Evolutionary conservation across 1,140 invertebrate genomes (phyloP), one percentile per base, ranked within the genome.

Genomic region (Drosophila nikananu): DNA sequence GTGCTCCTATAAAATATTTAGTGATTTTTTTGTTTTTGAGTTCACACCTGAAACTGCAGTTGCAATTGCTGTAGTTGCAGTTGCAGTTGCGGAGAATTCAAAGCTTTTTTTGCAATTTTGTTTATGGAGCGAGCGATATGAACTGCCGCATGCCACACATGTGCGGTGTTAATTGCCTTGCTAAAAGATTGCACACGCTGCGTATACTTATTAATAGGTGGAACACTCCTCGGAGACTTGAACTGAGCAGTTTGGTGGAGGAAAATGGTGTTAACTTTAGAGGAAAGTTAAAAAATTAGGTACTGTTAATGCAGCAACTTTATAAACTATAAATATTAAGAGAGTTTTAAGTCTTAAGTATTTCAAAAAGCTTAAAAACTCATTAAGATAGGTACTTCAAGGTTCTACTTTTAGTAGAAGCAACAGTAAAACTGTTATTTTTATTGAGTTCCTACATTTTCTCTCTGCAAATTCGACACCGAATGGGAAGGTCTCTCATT

Each of bases 11-110:
- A 77, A 77, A 71, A 70, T 71, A 59, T 71, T 42, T 81, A 55
- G 42, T 80, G 74, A 23, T 32, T 55, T 63, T 37, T 52, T 32
- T 55, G 55, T 37, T 52, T 63, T 63, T 55, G 15, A 39, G 25
- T 67, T 78, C 80, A 78, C 80, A 81, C 80, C 80, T 82, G 80
- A 82, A 78, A 72, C 37, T 72, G 60, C 59, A 80, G 30, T 67
- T 55, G 19, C 8, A 55, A 55, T 55, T 54, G 30, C 19, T 54
- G 19, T 2, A 21, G 32, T 55, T 54, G 51, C 68, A 74, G 39
- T 66, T 81, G 65, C 58, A 81, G 73, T 74, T 30, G 46, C 44
- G 35, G 37, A 21, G 52, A 46, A 35, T 64, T 75, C 30, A 44
- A 49, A 65, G 60, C 17, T 15, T 46, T 70, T 62, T 63, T 74